These are phyloP conservation scores for Tridacna gigas DNA, from an alignment of 2,888 invertebrate species.

Conservation along the genomic window DNA sequence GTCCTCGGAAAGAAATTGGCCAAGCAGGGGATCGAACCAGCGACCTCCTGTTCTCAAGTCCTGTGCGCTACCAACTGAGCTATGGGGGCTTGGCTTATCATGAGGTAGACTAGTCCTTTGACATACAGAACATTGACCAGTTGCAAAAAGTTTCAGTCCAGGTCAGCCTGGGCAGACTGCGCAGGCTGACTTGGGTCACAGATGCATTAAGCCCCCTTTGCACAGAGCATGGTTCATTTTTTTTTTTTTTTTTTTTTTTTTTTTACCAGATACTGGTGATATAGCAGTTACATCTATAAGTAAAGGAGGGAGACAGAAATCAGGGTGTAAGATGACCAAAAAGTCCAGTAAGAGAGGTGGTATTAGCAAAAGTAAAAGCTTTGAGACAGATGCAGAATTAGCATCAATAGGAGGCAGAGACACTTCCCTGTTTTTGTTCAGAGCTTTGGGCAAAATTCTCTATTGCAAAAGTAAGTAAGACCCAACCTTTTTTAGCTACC, in stretches of 20 bases:
- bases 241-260: neutral
- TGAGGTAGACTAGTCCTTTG: no score
- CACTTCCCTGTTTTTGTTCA: conserved; percentile 85
- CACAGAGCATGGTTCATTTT: no score
- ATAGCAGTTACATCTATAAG: conserved; percentile 24
- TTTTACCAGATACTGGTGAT: conserved; percentile 52
- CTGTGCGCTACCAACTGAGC: no score
- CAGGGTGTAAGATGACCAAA: conserved; percentile 21
- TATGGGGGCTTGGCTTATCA: no score
- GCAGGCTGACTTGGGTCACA: no score
- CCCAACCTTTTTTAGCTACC: neutral
- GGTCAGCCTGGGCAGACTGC: no score
- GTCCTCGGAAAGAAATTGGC: no score
- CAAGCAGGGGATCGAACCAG: no score
- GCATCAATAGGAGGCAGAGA: conserved; percentile 82
- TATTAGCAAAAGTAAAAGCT: conserved; percentile 49
- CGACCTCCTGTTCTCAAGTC: no score
- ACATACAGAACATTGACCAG: no score
- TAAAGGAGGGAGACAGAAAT: conserved; percentile 23
- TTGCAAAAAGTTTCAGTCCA: no score
- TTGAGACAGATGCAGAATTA: conserved; percentile 61
- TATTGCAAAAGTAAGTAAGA: conserved; percentile 85
- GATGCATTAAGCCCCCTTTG: no score
- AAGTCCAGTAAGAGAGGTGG: conserved; percentile 35
- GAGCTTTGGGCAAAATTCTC: conserved; percentile 86